Conservation (phyloP, 2,888 invertebrate species). For the Aphodius sticticus region DNA sequence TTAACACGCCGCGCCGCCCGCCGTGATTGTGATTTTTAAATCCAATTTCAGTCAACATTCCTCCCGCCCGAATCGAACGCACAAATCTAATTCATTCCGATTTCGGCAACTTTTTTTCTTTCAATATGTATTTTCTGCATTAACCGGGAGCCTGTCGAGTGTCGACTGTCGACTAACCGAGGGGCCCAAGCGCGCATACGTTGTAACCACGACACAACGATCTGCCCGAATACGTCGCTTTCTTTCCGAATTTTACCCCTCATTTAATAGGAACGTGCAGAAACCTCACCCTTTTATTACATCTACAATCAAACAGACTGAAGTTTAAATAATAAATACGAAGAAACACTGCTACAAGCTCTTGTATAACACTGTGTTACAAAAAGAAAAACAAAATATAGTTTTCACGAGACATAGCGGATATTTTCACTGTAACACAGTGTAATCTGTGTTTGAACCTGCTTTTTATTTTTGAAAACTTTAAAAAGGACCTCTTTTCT, state of each 20-base stretch:
- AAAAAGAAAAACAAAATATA: no score
- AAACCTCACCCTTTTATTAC: neutral
- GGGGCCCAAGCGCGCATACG: neutral
- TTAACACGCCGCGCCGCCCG: conserved; percentile 42
- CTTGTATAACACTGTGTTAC: no score
- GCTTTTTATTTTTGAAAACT: no score
- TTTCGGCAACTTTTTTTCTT: neutral
- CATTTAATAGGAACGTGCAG: neutral
- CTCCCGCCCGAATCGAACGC: conserved; percentile 11
- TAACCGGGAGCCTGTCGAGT: neutral
- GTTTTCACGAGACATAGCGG: no score
- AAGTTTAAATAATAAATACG: neutral
- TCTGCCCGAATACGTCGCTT: neutral
- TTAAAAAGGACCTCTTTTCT: no score
- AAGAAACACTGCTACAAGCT: neutral
- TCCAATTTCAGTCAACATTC: conserved; percentile 15
- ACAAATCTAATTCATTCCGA: neutral
- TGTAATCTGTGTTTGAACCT: no score
- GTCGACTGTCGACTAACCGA: neutral
- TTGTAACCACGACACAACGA: neutral
- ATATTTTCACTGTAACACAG: no score
- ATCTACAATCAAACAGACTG: neutral
- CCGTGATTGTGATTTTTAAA: conserved; percentile 24
- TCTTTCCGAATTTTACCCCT: neutral
- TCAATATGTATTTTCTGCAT: conserved; percentile 21